A percentile compares a stretch with the other conserved stretches of the same genome.
Evolutionary conservation across 2,888 invertebrate species (phyloP).

Genomic region (Hemithea aestivaria): DNA sequence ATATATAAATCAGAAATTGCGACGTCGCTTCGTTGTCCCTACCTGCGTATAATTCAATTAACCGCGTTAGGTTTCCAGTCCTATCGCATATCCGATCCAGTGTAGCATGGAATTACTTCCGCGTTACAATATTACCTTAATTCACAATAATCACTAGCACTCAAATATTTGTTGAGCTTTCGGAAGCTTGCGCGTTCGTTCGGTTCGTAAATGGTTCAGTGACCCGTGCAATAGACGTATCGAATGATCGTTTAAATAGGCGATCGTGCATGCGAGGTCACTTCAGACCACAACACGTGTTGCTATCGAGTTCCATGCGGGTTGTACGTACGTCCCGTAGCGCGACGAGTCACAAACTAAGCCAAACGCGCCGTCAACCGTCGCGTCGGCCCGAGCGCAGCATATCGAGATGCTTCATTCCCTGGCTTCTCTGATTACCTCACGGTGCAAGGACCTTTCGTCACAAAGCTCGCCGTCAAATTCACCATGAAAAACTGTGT

Average conservation of each 20-base stretch:
- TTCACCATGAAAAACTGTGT: slow-evolving; percentile 64
- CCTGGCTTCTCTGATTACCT: slow-evolving; percentile 68
- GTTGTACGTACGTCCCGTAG: slow-evolving; percentile 58
- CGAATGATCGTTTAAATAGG: slow-evolving; percentile 26
- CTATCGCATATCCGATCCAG: slow-evolving; percentile 16
- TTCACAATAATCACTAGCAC: slow-evolving; percentile 16
- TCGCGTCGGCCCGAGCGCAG: slow-evolving; percentile 35
- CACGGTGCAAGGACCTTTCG: slow-evolving; percentile 76
- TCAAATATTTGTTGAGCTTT: slow-evolving; percentile 21
- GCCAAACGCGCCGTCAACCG: slow-evolving; percentile 38
- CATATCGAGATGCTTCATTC: slow-evolving; percentile 52
- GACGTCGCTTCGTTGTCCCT: background rate
- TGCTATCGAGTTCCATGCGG: slow-evolving; percentile 32
- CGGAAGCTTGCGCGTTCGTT: slow-evolving; percentile 22
- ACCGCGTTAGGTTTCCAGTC: slow-evolving; percentile 26
- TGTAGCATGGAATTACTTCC: slow-evolving; percentile 13
- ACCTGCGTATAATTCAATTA: slow-evolving; percentile 35
- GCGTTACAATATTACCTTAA: slow-evolving; percentile 12
- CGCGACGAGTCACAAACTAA: slow-evolving; percentile 66
- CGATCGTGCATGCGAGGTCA: slow-evolving; percentile 35
- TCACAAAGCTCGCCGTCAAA: slow-evolving; percentile 69
- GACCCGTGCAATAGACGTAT: slow-evolving; percentile 38
- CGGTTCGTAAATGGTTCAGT: slow-evolving; percentile 36
- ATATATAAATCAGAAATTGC: background rate
- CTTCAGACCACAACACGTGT: slow-evolving; percentile 30